Base-by-base conservation (phyloP, 2,113 vertebrate species). In the Lethenteron reissneri region DNA sequence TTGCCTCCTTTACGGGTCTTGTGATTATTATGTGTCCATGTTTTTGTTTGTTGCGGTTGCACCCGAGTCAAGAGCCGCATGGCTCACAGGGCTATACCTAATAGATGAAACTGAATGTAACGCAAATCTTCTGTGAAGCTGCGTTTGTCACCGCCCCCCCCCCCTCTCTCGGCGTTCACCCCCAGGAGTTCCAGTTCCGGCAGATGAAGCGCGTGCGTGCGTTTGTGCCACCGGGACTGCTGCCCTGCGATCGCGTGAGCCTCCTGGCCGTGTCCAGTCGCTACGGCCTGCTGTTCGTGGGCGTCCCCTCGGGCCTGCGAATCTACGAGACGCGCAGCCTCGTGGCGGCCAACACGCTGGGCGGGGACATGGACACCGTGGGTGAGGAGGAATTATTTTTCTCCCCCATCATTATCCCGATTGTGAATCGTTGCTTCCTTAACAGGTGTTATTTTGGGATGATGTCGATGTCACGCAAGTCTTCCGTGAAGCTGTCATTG, bases 171-270 rank as follows among this genome's bases (percentile, higher is more conserved):
- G n/a, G 64, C 64, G 41, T 69, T 72, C 21, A 19, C 58, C 13
- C 56, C 72, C 79, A 99, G 94, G 89, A 99, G 76, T 99, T 99
- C 75, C 86, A 92, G 75, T 97, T 99, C 78, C 83, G 85, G 73
- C 90, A 95, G 0, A 84, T 97, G 84, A 94, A 91, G 81, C 95
- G 91, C 75, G 78, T 86, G 3, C 84, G 85, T 10, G 80, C 95
- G 64, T 99, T 99, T 68, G 82, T 86, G 1, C 58, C 86, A 2
- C 79, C 85, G 0, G 82, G 82, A 1, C 85, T 87, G 5, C 70
- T 95, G 71, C 86, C 87, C 11, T 90, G 81, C 75, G 88, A 91
- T 9, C 87, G 94, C 72, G 85, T 83, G 0, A 89, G 74, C 70
- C 83, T 99, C 8, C 87, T 99, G 0, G 78, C 79, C 0, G 71